Base-by-base conservation (phyloP, 2,888 invertebrate genomes). In the Chrysolina americana region DNA sequence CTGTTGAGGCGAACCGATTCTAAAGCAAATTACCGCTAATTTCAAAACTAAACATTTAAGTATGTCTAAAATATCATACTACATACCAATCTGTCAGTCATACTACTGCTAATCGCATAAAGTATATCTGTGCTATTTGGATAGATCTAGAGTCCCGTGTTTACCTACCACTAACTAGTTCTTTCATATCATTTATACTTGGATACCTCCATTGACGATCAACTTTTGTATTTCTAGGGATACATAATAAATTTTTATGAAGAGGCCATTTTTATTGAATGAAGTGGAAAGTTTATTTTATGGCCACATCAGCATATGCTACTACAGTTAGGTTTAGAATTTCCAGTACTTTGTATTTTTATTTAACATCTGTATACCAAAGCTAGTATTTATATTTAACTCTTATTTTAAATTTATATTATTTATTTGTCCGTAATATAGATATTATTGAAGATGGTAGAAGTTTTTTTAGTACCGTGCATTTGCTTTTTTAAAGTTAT, bases 211-310 rank as follows among this genome's bases (percentile, higher is more conserved):
- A 17, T 53, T 53, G 53, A 53, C 15, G 21, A 53, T 13, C 10
- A 3, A 53, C 11, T 21, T 53, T 53, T 53, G 21, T 11, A 11
- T 21, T 53, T 53, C 53, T 53, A 53, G 53, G 53, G 53, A 21
- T 53, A 11, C 53, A 53, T 53, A 53, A 53, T 53, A 53, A 53
- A 21, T 53, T 53, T 53, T 53, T 53, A 21, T 53, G 53, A 53
- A 53, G 53, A 53, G 21, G 53, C 19, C 11, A 21, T 21, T 19
- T 19, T 19, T 19, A 10, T 21, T 17, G 21, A 53, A 53, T 53
- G 21, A 53, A 53, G 19, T 53, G 53, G 21, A 53, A 53, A 21
- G 53, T 53, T 53, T 53, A 53, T 53, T 21, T 21, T 21, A 53
- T 53, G 53, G 21, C 21, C 53, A 53, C 21, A 53, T 53, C 53